phyloP scores from a whole-genome alignment of 2,797 vertebrate species.

The Parauchenoglanis punctatus region DNA sequence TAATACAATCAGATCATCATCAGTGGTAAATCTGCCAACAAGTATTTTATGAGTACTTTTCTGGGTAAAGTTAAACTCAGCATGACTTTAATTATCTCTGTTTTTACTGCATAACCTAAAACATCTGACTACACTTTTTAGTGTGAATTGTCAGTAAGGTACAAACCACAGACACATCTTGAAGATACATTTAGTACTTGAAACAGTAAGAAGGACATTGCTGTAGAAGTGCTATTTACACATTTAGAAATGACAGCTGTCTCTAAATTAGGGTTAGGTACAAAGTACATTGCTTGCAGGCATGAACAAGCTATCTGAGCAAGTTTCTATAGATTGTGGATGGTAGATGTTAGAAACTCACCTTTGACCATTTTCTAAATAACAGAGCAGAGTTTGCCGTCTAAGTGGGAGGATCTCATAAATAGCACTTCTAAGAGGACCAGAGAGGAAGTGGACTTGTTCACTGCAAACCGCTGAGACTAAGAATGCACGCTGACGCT shows the following conservation, averaged over 20 bases:
- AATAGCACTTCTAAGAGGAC: conserved; percentile 55
- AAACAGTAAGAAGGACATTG: background rate
- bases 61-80: background rate
- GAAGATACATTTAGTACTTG: background rate
- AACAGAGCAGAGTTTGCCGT: conserved; percentile 13
- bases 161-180: background rate
- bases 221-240: background rate
- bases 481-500: conserved; percentile 31
- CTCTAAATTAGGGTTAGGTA: background rate
- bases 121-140: background rate
- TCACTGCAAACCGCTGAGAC: conserved; percentile 53
- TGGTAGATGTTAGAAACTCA: background rate
- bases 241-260: background rate
- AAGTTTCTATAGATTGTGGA: background rate
- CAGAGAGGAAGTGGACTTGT: conserved; percentile 69
- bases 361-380: conserved; percentile 28
- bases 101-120: background rate
- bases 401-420: conserved; percentile 64
- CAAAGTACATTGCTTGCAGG: too few species aligned
- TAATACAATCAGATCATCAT: background rate
- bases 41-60: background rate
- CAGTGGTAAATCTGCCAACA: background rate
- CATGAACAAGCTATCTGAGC: background rate
- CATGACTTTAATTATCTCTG: background rate
- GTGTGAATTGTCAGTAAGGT: background rate